Conservation (phyloP, 2,113 vertebrate species). For the Callionymus lyra region DNA sequence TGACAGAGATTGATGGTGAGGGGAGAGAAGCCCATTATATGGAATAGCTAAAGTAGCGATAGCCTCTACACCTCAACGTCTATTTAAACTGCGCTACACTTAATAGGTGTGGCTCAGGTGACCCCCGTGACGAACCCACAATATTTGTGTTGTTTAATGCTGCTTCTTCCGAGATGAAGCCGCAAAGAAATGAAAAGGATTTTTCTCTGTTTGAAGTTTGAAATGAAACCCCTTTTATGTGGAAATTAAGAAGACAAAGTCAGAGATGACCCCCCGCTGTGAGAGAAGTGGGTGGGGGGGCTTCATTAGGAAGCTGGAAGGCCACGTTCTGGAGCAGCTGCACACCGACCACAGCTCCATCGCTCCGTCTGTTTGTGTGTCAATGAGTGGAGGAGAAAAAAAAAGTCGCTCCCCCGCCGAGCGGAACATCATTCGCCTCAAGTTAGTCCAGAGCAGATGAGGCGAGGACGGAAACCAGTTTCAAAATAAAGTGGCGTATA, state of each 20-base stretch:
- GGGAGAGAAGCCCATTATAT: constrained; percentile 51
- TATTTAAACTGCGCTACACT: constrained; percentile 36
- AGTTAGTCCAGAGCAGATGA: constrained; percentile 16
- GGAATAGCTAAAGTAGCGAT: constrained; percentile 47
- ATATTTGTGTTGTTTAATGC: too few species aligned
- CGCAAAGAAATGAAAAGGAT: too few species aligned
- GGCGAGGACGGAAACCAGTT: background rate
- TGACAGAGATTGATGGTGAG: constrained; percentile 61
- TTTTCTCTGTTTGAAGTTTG: background rate
- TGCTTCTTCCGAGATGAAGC: too few species aligned
- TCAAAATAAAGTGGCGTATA: constrained; percentile 28
- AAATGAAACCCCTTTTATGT: constrained; percentile 9
- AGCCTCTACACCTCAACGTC: constrained; percentile 52
- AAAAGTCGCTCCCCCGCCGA: constrained; percentile 60
- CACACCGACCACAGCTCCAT: constrained; percentile 25
- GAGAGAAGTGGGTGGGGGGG: background rate
- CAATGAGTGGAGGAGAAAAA: constrained; percentile 56
- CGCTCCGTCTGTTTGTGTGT: constrained; percentile 32
- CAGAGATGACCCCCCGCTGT: constrained; percentile 15
- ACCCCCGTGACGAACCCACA: constrained; percentile 17
- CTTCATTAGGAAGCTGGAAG: constrained; percentile 17
- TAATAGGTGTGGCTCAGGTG: constrained; percentile 36
- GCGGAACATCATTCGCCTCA: constrained; percentile 53
- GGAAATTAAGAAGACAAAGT: constrained; percentile 16
- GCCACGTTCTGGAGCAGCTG: constrained; percentile 48